Evolutionary conservation across 2,113 vertebrate species (phyloP).

Genomic region (Alligator sinensis): DNA sequence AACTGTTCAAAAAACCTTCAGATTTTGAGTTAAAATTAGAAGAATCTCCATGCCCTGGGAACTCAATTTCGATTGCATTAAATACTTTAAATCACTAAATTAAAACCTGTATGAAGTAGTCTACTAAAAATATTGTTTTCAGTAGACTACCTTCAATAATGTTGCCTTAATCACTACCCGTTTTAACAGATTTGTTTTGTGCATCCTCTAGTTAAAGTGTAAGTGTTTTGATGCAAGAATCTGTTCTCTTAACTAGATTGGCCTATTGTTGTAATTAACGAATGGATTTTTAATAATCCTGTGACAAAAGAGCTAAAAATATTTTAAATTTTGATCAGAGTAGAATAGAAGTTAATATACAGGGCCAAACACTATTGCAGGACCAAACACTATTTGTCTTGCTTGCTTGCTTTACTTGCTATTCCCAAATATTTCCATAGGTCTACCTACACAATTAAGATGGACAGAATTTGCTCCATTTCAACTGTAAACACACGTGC

Average conservation of each 20-base stretch:
- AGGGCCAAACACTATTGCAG: not conserved
- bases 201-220: not conserved
- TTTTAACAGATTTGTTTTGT: not conserved
- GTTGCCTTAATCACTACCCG: not conserved
- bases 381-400: not conserved
- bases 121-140: not conserved
- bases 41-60: not conserved
- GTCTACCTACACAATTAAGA: not conserved
- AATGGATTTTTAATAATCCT: not conserved
- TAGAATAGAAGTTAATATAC: not conserved
- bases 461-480: not conserved
- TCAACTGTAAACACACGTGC: too few relatives aligned
- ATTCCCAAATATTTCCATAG: not conserved
- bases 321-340: not conserved
- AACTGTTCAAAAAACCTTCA: not conserved
- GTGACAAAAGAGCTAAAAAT: not conserved
- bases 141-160: not conserved
- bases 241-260: not conserved
- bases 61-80: not conserved
- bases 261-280: not conserved
- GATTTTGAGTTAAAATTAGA: not conserved
- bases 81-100: not conserved
- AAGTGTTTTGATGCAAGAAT: not conserved
- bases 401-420: too few relatives aligned
- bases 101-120: not conserved